Conservation (phyloP, 2,113 vertebrate genomes). For the Hymenochirus boettgeri region DNA sequence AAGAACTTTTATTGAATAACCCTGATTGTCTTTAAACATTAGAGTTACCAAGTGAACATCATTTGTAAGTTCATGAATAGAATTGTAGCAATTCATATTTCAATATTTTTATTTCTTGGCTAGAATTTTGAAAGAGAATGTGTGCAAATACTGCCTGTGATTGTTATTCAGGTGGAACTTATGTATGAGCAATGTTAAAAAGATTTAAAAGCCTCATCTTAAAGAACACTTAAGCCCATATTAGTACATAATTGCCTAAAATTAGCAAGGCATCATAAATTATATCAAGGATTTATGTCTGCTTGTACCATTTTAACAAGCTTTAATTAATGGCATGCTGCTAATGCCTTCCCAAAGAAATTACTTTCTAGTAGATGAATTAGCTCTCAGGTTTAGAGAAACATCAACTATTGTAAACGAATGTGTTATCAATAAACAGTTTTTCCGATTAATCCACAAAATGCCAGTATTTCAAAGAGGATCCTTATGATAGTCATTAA, state of each 20-base stretch:
- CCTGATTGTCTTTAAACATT: too few species aligned
- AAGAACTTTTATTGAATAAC: too few species aligned
- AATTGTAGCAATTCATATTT: too few species aligned
- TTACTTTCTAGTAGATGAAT: constrained; percentile 66
- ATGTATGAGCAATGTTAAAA: constrained; percentile 59
- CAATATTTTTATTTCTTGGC: background rate
- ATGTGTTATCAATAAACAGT: constrained; percentile 56
- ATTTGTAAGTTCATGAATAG: too few species aligned
- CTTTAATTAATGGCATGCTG: constrained; percentile 73
- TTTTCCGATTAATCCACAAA: constrained; percentile 37
- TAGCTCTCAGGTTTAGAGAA: constrained; percentile 62
- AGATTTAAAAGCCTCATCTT: constrained; percentile 65
- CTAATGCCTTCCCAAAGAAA: constrained; percentile 70
- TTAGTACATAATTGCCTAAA: constrained; percentile 72
- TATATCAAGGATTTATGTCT: constrained; percentile 70
- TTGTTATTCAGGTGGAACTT: constrained; percentile 51
- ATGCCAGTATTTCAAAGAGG: constrained; percentile 24
- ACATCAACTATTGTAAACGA: constrained; percentile 53
- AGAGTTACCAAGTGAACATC: too few species aligned
- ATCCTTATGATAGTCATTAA: constrained; percentile 21
- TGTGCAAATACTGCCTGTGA: background rate
- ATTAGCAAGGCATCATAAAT: constrained; percentile 72
- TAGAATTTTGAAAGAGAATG: background rate
- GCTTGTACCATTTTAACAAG: constrained; percentile 67
- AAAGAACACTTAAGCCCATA: constrained; percentile 70